Percentiles rank a stretch among this genome's conserved stretches.
Evolutionary conservation across 2,888 invertebrate species (phyloP).

Genomic region (Dynastes hyllus): DNA sequence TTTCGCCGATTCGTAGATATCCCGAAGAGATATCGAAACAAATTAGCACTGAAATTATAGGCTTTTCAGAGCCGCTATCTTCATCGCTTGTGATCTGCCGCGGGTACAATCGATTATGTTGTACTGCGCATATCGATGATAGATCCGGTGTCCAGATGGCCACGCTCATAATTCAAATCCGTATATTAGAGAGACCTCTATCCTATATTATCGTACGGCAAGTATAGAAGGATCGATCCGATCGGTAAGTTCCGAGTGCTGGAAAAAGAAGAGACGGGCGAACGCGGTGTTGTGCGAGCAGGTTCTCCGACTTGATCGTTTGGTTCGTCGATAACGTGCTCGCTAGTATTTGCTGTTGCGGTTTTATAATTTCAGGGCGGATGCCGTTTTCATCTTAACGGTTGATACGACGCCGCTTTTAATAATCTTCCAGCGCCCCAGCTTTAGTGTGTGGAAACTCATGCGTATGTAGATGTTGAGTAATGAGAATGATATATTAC

Average conservation of each 20-base stretch:
- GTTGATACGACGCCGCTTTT: slow-evolving; percentile 34
- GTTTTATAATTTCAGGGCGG: slow-evolving; percentile 69
- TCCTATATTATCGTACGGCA: neutral
- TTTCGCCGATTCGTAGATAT: slow-evolving; percentile 59
- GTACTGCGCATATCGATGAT: slow-evolving; percentile 67
- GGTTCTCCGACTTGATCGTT: neutral
- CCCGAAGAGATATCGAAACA: slow-evolving; percentile 70
- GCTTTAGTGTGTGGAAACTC: neutral
- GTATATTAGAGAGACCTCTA: slow-evolving; percentile 61
- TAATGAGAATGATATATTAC: neutral
- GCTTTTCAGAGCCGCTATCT: slow-evolving; percentile 72
- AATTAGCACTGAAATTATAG: slow-evolving; percentile 72
- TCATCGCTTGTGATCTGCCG: slow-evolving; percentile 68
- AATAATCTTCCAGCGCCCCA: neutral
- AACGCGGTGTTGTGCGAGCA: too few species aligned
- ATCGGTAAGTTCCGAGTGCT: neutral
- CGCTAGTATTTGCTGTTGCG: slow-evolving; percentile 61
- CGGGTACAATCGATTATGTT: slow-evolving; percentile 70
- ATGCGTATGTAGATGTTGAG: neutral
- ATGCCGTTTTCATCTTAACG: slow-evolving; percentile 52
- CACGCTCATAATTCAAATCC: slow-evolving; percentile 67
- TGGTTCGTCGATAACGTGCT: slow-evolving; percentile 53
- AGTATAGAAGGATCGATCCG: neutral
- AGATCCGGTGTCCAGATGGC: slow-evolving; percentile 67
- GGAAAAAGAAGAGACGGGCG: slow-evolving; percentile 11